Base-by-base conservation (phyloP, 2,888 invertebrate species). In the Orgyia antiqua region DNA sequence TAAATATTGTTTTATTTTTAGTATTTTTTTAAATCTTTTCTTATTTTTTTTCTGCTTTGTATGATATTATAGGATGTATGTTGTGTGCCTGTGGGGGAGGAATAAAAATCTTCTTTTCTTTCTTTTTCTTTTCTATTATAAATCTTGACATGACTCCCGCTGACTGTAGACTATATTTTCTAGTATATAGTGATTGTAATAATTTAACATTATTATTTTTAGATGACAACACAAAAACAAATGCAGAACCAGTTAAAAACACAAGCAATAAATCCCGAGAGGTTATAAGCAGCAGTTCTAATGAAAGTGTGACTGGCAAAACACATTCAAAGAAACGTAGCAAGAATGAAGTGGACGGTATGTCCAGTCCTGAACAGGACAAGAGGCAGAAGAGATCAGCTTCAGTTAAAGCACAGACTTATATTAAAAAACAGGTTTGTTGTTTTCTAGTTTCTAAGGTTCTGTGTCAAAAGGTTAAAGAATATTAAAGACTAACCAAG, bases 351-450 rank as follows among this genome's bases (percentile, higher is more conserved):
- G 74, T 83, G 24, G 84, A 84, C 0, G 82, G 66, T 8, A 56
- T 77, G 28, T 59, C 42, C 0, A 84, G 83, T 31, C 84, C 86
- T 0, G 83, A 82, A 35, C 68, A 65, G 31, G 83, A 86, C 27
- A 86, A 83, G 32, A 51, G 83, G 6, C 68, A 59, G 30, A 86
- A 84, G 52, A 65, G 86, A 5, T 80, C 69, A 42, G 86, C 86
- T 5, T 82, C 79, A 1, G 71, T 77, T 31, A 80, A 72, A 59
- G 86, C 86, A 1, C 78, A 82, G 51, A 71, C 60, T 39, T 73
- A 66, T 61, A 86, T 84, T 47, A 63, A 57, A 39, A 82, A 82
- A 67, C 86, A 84, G 73, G 86, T 82, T 20, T n/a, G 3, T 4
- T 3, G 4, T 20, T 20, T 20, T 6, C n/a, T 20, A 17, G 4